Evolutionary conservation across 2,113 vertebrate genomes (phyloP).

Genomic region (Alethe castanea): DNA sequence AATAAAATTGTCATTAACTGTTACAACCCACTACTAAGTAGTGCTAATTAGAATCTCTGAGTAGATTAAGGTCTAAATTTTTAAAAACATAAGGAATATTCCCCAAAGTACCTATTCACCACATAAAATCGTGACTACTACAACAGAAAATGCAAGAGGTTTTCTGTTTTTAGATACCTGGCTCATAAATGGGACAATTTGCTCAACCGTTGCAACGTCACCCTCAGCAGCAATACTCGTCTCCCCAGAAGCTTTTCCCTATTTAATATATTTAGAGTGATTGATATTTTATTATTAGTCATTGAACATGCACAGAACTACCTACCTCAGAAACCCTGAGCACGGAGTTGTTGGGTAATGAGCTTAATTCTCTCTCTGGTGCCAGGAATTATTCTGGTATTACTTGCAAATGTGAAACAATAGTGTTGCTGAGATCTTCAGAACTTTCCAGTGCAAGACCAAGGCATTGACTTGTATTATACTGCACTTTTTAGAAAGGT

Average conservation of each 20-base stretch:
- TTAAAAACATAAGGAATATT: not conserved
- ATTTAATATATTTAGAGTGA: not conserved
- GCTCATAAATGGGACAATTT: not conserved
- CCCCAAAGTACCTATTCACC: not conserved
- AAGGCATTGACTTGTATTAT: not conserved
- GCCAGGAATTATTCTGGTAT: not conserved
- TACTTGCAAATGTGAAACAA: not conserved
- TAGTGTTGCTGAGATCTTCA: not conserved
- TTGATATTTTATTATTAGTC: not conserved
- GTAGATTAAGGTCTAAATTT: not conserved
- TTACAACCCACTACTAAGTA: not conserved
- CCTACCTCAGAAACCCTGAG: not conserved
- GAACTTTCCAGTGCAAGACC: not conserved
- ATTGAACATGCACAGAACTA: not conserved
- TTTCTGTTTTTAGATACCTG: not conserved
- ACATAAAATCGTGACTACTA: not conserved
- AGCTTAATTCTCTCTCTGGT: not conserved
- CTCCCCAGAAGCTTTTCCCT: not conserved
- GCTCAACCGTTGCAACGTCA: not conserved
- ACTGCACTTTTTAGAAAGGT: not conserved
- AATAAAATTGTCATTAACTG: not conserved
- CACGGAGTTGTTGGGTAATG: not conserved
- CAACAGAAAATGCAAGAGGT: not conserved
- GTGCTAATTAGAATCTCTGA: not conserved
- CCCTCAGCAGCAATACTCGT: not conserved